phyloP scores from a whole-genome alignment of 2,888 invertebrate species.

The Netelia virgata region DNA sequence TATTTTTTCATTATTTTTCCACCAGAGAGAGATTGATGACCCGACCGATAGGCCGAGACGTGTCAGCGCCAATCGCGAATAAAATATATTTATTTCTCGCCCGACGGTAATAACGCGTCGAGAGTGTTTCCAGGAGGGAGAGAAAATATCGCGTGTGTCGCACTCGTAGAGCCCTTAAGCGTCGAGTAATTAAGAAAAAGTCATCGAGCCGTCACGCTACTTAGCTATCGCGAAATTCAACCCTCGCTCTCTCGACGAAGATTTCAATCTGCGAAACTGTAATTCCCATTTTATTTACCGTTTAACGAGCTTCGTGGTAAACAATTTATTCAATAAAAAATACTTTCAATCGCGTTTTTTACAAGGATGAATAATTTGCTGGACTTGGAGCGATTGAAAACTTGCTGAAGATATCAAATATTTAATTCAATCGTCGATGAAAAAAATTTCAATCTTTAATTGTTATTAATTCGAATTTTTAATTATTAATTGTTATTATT shows the following conservation, averaged over 20 bases:
- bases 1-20: neutral
- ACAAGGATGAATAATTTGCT: too few species aligned
- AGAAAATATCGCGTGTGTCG: conserved; percentile 25
- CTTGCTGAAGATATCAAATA: too few species aligned
- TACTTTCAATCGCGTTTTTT: neutral
- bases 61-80: conserved; percentile 51
- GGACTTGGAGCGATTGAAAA: neutral
- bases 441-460: neutral
- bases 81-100: conserved; percentile 18
- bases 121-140: conserved; percentile 13
- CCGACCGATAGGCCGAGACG: conserved; percentile 61
- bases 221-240: neutral
- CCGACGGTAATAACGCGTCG: neutral
- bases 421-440: neutral
- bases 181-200: conserved; percentile 40
- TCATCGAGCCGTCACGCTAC: conserved; percentile 7
- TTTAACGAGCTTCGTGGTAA: neutral
- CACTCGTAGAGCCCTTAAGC: conserved; percentile 36
- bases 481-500: neutral
- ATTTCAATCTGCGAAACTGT: neutral
- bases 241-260: neutral
- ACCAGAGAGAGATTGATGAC: conserved; percentile 58
- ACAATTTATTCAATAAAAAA: neutral
- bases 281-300: neutral
- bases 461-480: neutral